Base-by-base conservation (phyloP, 2,113 vertebrate species). In the Semnornis frantzii region DNA sequence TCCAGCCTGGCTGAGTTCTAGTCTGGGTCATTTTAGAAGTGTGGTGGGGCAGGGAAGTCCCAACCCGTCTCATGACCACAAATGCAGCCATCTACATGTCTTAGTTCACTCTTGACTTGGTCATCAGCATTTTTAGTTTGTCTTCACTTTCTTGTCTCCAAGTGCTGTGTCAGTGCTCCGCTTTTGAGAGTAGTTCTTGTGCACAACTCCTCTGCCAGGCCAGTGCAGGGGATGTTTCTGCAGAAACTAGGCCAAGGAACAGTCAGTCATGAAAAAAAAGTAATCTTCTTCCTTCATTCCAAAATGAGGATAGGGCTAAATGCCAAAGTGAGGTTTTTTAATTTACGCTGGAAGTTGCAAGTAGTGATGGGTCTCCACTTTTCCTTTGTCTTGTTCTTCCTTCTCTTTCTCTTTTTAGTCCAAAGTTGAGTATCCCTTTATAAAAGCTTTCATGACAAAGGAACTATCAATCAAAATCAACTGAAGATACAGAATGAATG, bases 171-270 rank as follows among this genome's bases (percentile, higher is more conserved):
- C 76, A 89, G 82, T 57, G 78, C 72, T 76, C 46, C 33, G 19
- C 2, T 1, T 48, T 44, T 28, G 19, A 50, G 52, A 3, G 0
- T 25, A 34, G 37, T 34, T 60, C 63, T n/a, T 0, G 0, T 30
- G 66, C 5, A 0, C 85, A 69, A 12, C 31, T 46, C 17, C 42
- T 57, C 54, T 68, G 69, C 39, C 33, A 59, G 68, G 15, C 34
- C 68, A 80, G 55, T 0, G 0, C 57, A 69, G 57, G 68, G 30
- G 11, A 48, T 8, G 1, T 31, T 58, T 24, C 28, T 73, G 39
- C 8, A 83, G 64, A 48, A 82, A 15, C n/a, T 18, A 21, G 23
- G 42, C 48, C 77, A 59, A 46, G 42, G 2, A 68, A 16, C 9
- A 72, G 27, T 33, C 24, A n/a, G 42, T 12, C 25, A 84, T 0